Evolutionary conservation across 2,888 invertebrate species (phyloP), one percentile per base, ranked within the genome.

Genomic region (Autographa pulchrina): DNA sequence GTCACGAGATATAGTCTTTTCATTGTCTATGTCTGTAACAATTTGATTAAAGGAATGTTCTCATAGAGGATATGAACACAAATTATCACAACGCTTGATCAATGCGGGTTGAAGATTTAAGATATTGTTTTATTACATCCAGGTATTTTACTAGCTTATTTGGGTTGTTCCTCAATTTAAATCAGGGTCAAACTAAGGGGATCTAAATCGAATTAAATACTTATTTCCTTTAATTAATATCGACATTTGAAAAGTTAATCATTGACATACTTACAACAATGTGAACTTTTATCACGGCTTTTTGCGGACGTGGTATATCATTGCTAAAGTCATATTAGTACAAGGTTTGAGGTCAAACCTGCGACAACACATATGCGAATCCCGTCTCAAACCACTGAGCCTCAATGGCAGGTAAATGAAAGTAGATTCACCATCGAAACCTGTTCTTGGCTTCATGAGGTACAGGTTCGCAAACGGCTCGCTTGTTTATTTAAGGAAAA

Each of bases 401-500:
- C n/a, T 7, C n/a, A 3, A 41, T 14, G 11, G 43, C 6, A 43
- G 14, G 43, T 43, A 43, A 43, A 48, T 48, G 48, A 48, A 48
- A 48, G 48, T 48, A 48, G 48, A n/a, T 48, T 14, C 72, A 38
- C 38, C 68, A 69, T 76, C 73, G 62, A 62, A 83, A 84, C 84
- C 68, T 59, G 85, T 82, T 82, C 25, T 25, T 25, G 25, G 25
- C 25, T 25, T 25, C 70, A 61, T 38, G 66, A 58, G 66, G 74
- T 69, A 79, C 81, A 78, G 84, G 82, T 78, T 78, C 70, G 60
- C 76, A 77, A 31, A 75, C 74, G 69, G 62, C 70, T 72, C 58
- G 60, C 70, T 68, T 70, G 71, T 75, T 74, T 82, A 71, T 80
- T 82, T 81, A 77, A 72, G 78, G 83, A 72, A 70, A 64, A 69